Evolutionary conservation across 2,888 invertebrate species (phyloP), one percentile per base, ranked within the genome.

Genomic region (Apeira syringaria): DNA sequence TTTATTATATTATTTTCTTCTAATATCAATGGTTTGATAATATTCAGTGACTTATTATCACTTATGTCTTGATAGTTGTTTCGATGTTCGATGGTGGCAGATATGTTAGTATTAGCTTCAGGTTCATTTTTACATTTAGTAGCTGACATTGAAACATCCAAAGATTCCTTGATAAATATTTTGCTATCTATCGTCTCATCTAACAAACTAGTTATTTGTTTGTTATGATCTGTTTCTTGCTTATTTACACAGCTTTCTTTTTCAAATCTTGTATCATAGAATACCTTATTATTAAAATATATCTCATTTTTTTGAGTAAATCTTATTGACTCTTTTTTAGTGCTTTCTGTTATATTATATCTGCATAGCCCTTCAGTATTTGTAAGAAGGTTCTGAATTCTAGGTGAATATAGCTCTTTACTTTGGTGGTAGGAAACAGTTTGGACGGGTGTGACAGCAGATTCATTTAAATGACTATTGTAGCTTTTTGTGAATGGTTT

Each of bases 321-420:
- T 26, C 27, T 8, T 22, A 13, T 5, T 1, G 26, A n/a, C 6
- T 20, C 11, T 22, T 37, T 17, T 22, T 18, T 29, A 8, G 18
- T 15, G n/a, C 6, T 31, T 37, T 22, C 10, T 9, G 9, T 20
- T 15, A 4, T 9, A 10, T n/a, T 18, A 15, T 4, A 12, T 9
- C 25, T 36, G 32, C 44, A 59, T 56, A 18, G 39, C 2, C 77
- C 75, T 61, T 74, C 80, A 47, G 46, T 59, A 44, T 59, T 56
- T 18, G 64, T 38, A 9, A 79, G 39, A 35, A 87, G 68, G 42
- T 86, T 84, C 68, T 83, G 83, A 46, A 87, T 68, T 62, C 70
- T 64, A 15, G 81, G 74, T 3, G 84, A 86, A 70, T 69, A 74
- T 24, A 78, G 59, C 61, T 77, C 68, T 62, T 85, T 86, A 24